These are phyloP conservation scores for Phyllopteryx taeniolatus DNA, from an alignment of 2,113 vertebrate genomes.

Conservation along the genomic window DNA sequence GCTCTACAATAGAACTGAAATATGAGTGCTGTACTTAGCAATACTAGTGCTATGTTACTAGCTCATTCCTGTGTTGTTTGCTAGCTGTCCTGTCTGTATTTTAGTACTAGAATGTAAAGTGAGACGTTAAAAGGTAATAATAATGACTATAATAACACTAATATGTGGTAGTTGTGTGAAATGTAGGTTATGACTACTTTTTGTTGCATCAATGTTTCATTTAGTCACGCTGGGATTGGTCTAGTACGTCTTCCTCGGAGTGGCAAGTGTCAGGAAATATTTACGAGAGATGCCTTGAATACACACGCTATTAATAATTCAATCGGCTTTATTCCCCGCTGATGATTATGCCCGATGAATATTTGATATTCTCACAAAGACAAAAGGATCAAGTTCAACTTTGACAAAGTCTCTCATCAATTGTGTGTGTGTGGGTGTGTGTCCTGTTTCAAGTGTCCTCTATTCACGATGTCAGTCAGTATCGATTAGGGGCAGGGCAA, in stretches of 20 bases:
- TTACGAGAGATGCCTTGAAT: constrained; percentile 72
- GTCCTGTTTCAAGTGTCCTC: not conserved
- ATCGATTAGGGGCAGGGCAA: not conserved
- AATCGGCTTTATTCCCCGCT: constrained; percentile 76
- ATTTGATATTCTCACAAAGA: constrained; percentile 76
- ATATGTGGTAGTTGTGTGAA: not conserved
- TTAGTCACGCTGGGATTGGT: not conserved
- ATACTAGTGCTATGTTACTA: too few species aligned
- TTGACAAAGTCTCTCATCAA: constrained; percentile 68
- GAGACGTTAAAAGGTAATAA: too few species aligned
- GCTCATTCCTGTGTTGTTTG: too few species aligned
- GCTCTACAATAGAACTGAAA: too few species aligned
- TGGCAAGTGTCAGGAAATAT: constrained; percentile 74
- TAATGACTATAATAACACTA: too few species aligned
- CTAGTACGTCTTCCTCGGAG: constrained; percentile 47
- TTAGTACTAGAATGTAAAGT: too few species aligned
- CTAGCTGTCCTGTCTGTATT: too few species aligned
- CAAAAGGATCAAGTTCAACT: constrained; percentile 71
- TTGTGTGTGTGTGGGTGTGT: not conserved
- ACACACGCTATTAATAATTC: constrained; percentile 80
- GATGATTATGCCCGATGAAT: constrained; percentile 80
- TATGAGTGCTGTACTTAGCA: too few species aligned
- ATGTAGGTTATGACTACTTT: not conserved
- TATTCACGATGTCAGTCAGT: not conserved
- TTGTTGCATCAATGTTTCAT: not conserved